These are phyloP conservation scores for Portevinia maculata DNA, from an alignment of 2,888 invertebrate genomes.

Conservation along the genomic window DNA sequence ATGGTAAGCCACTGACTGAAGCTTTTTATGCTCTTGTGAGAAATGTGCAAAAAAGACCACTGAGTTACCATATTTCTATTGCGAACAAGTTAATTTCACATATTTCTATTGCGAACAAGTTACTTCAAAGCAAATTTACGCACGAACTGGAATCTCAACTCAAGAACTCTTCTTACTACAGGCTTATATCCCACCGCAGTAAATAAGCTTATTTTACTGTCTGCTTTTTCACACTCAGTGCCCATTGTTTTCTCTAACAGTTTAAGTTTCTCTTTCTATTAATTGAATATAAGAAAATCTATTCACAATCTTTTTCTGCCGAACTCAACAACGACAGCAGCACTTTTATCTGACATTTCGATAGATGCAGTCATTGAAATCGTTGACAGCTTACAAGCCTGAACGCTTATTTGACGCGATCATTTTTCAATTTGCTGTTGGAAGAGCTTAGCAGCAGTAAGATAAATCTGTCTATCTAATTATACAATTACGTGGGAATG, in stretches of 20 bases:
- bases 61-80: no score
- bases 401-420: constrained; percentile 47
- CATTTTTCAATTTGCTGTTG: constrained; percentile 64
- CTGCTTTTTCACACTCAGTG: constrained; percentile 30
- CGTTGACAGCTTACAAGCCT: constrained; percentile 50
- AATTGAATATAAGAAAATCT: constrained; percentile 5
- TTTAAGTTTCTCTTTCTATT: constrained; percentile 10
- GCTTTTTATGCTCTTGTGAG: no score
- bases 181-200: no score
- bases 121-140: no score
- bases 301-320: constrained; percentile 18
- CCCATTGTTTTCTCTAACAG: constrained; percentile 28
- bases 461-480: constrained; percentile 53
- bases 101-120: no score
- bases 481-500: constrained; percentile 52
- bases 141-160: no score
- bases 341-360: constrained; percentile 43
- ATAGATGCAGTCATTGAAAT: constrained; percentile 59
- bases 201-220: constrained; percentile 2
- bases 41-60: no score
- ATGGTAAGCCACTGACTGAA: no score
- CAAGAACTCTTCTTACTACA: no score
- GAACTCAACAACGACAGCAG: constrained; percentile 35
- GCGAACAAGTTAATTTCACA: no score
- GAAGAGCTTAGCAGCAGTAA: constrained; percentile 23